Evolutionary conservation across 2,888 invertebrate species (phyloP).

Genomic region (Drosophila pegasa): DNA sequence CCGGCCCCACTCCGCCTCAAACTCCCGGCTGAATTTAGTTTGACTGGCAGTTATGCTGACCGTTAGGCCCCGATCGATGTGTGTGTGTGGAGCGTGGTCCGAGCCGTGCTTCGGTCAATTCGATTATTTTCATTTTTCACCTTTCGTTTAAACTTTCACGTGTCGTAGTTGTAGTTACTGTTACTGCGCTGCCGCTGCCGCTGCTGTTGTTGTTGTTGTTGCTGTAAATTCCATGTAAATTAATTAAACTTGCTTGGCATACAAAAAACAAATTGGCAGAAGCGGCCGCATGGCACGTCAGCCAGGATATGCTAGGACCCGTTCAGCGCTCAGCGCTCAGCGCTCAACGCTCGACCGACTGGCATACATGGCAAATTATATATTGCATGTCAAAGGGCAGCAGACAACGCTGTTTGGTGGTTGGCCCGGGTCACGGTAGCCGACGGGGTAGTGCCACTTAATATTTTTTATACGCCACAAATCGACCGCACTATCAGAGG

Average conservation of each 20-base stretch:
- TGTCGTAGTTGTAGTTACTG: constrained; percentile 62
- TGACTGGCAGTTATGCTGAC: constrained; percentile 52
- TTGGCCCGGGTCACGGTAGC: constrained; percentile 30
- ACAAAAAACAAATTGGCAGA: constrained; percentile 76
- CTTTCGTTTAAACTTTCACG: constrained; percentile 79
- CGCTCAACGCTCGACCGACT: constrained; percentile 33
- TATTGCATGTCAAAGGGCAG: constrained; percentile 81
- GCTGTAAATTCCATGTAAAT: constrained; percentile 80
- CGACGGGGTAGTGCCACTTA: constrained; percentile 67
- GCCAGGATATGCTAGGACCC: constrained; percentile 46
- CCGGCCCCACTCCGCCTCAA: not conserved
- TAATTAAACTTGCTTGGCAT: constrained; percentile 79
- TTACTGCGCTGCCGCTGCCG: constrained; percentile 31
- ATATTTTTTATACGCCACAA: constrained; percentile 79
- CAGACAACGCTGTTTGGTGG: constrained; percentile 45
- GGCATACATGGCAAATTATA: constrained; percentile 75
- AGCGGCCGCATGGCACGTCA: constrained; percentile 44
- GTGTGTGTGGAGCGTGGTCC: constrained; percentile 34
- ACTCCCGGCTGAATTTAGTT: constrained; percentile 14
- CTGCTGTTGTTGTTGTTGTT: constrained; percentile 48
- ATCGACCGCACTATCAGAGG: constrained; percentile 79
- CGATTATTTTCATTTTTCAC: constrained; percentile 80
- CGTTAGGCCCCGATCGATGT: constrained; percentile 57
- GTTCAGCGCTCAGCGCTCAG: constrained; percentile 17
- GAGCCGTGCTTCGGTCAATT: constrained; percentile 65